Evolutionary conservation across 2,888 invertebrate genomes (phyloP).

Genomic region (Hyles lineata): DNA sequence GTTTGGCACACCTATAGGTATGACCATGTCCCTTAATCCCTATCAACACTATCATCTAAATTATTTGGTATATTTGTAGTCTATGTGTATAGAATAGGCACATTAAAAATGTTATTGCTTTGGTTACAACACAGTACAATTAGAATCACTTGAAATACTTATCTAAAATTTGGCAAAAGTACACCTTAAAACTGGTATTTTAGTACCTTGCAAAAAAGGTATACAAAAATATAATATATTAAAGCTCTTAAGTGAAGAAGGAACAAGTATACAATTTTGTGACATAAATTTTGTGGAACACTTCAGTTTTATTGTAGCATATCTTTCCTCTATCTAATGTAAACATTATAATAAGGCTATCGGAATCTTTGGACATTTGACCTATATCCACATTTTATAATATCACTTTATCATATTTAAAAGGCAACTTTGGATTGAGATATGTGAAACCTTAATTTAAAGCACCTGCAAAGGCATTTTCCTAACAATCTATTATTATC

Average conservation of each 20-base stretch:
- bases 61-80: constrained; percentile 74
- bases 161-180: constrained; percentile 81
- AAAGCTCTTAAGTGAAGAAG: constrained; percentile 71
- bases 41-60: constrained; percentile 60
- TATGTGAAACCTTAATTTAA: constrained; percentile 79
- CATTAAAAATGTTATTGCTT: constrained; percentile 81
- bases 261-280: constrained; percentile 64
- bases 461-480: constrained; percentile 81
- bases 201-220: constrained; percentile 61
- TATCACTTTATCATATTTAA: constrained; percentile 81
- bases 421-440: constrained; percentile 84
- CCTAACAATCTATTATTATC: constrained; percentile 68
- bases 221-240: constrained; percentile 74
- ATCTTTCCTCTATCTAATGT: constrained; percentile 68
- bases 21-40: constrained; percentile 42
- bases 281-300: constrained; percentile 63
- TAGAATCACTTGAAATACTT: constrained; percentile 75
- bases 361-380: constrained; percentile 75
- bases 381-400: constrained; percentile 72
- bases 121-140: constrained; percentile 80
- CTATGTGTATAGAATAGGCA: constrained; percentile 74
- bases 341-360: constrained; percentile 73
- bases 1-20: constrained; percentile 30
- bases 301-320: constrained; percentile 60
- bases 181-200: constrained; percentile 67